Percentiles rank a stretch among this genome's conserved stretches.
These are phyloP conservation scores for Drosophila kuntzei DNA, from an alignment of 2,888 invertebrate species.

Conservation along the genomic window DNA sequence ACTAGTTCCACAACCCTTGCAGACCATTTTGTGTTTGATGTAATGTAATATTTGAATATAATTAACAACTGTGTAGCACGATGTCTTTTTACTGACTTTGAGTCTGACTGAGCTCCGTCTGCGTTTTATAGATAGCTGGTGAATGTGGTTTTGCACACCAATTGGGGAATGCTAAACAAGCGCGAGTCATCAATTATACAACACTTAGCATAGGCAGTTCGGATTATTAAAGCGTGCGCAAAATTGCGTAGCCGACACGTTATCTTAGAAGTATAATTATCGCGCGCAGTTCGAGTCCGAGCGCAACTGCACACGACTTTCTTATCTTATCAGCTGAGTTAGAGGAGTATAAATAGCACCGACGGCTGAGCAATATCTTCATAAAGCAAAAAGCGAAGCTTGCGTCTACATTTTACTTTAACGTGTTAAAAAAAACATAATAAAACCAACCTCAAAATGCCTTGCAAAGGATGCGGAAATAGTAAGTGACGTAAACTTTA, in stretches of 20 bases:
- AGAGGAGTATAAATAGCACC: slow-evolving; percentile 37
- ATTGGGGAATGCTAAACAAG: slow-evolving; percentile 2
- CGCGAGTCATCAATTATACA: slow-evolving; percentile 3
- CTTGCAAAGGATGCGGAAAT: slow-evolving; percentile 77
- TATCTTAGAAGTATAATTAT: slow-evolving; percentile 30
- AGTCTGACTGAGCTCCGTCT: not conserved
- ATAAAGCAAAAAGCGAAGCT: slow-evolving; percentile 23
- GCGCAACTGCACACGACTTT: slow-evolving; percentile 61
- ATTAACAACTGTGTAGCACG: slow-evolving; percentile 4
- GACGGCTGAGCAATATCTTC: not conserved
- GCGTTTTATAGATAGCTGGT: slow-evolving; percentile 53
- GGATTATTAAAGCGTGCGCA: slow-evolving; percentile 51
- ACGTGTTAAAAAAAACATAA: not conserved
- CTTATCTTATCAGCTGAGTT: slow-evolving; percentile 47
- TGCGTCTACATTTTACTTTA: not conserved
- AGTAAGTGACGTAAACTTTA: slow-evolving; percentile 54
- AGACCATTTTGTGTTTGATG: slow-evolving; percentile 59
- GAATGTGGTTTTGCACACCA: slow-evolving; percentile 58
- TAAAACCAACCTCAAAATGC: slow-evolving; percentile 58
- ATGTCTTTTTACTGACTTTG: slow-evolving; percentile 23
- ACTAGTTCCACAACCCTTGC: slow-evolving; percentile 77
- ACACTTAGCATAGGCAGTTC: not conserved
- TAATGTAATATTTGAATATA: not conserved
- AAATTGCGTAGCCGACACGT: slow-evolving; percentile 33
- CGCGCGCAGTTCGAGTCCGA: slow-evolving; percentile 27